phyloP scores from a whole-genome alignment of 2,888 invertebrate genomes.

The Ennomos fuscantarius region DNA sequence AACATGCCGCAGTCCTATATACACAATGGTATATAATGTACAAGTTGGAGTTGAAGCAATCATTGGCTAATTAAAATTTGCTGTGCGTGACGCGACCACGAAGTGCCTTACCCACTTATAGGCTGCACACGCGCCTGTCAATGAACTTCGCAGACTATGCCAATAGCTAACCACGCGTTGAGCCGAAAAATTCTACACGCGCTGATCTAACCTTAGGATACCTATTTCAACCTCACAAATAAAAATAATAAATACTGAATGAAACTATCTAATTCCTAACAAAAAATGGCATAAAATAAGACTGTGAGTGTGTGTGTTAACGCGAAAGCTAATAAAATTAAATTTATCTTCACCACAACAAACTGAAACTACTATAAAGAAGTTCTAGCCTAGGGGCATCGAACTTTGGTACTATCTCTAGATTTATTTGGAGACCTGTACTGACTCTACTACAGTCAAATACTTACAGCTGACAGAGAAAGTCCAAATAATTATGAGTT shows the following conservation, averaged over 20 bases:
- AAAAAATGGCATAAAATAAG: slow-evolving; percentile 10
- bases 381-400: slow-evolving; percentile 59
- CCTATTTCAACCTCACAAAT: slow-evolving; percentile 4
- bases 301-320: not conserved
- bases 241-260: not conserved
- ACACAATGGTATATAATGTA: slow-evolving; percentile 62
- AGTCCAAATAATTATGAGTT: slow-evolving; percentile 39
- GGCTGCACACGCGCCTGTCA: slow-evolving; percentile 83
- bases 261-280: not conserved
- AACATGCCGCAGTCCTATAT: slow-evolving; percentile 59
- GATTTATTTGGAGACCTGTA: slow-evolving; percentile 39
- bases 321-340: slow-evolving; percentile 12
- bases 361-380: slow-evolving; percentile 38
- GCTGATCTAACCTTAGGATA: slow-evolving; percentile 27
- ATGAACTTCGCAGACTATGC: slow-evolving; percentile 78
- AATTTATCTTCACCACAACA: slow-evolving; percentile 14
- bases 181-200: slow-evolving; percentile 49
- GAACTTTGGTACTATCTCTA: slow-evolving; percentile 57
- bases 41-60: slow-evolving; percentile 70
- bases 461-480: slow-evolving; percentile 25
- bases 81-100: slow-evolving; percentile 78
- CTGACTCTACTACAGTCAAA: slow-evolving; percentile 7
- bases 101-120: slow-evolving; percentile 75
- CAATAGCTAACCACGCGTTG: slow-evolving; percentile 61
- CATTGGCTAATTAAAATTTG: slow-evolving; percentile 82